These are phyloP conservation scores for Pseudochirops corinnae DNA, from an alignment of 2,797 vertebrate species.

Conservation along the genomic window DNA sequence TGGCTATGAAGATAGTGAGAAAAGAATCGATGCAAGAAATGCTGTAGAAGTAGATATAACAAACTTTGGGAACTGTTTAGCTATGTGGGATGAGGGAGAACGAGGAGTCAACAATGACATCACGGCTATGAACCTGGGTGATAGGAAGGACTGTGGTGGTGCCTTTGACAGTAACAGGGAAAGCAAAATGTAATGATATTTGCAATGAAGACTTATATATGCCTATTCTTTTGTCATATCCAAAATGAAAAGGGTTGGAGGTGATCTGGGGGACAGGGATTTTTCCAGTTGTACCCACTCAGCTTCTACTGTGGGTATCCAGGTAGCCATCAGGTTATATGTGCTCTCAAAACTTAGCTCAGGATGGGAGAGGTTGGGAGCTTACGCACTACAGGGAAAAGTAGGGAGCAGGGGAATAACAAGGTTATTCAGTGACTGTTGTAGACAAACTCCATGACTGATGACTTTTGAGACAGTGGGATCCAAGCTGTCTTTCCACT, in stretches of 20 bases:
- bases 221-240: not conserved
- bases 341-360: not conserved
- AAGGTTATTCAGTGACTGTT: not conserved
- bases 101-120: not conserved
- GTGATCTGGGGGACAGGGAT: not conserved
- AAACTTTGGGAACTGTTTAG: not conserved
- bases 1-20: not conserved
- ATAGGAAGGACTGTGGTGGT: not conserved
- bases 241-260: not conserved
- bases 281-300: not conserved
- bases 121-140: not conserved
- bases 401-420: not conserved
- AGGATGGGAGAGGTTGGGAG: not conserved
- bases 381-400: not conserved
- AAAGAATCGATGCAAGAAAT: not conserved
- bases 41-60: not conserved
- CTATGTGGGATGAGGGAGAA: not conserved
- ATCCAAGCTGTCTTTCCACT: not conserved
- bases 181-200: not conserved
- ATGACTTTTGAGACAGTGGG: not conserved
- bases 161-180: not conserved
- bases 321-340: not conserved
- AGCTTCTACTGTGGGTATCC: not conserved
- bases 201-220: not conserved
- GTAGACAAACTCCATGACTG: not conserved